Evolutionary conservation across 2,888 invertebrate species (phyloP).

Genomic region (Oscheius sp.): DNA sequence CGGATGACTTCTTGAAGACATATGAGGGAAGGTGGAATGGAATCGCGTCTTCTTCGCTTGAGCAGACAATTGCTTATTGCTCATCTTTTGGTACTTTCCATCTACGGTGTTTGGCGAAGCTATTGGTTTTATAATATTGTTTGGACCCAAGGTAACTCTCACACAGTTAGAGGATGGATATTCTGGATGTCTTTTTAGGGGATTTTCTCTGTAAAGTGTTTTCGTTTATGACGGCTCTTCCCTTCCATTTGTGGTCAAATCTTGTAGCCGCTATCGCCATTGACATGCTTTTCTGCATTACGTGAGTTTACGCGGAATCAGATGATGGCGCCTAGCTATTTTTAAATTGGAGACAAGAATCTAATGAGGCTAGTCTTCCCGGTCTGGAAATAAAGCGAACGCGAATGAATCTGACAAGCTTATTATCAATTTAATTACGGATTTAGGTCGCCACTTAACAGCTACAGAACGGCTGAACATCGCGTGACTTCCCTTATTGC

Average conservation of each 20-base stretch:
- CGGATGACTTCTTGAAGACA: constrained; percentile 35
- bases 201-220: constrained; percentile 59
- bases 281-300: constrained; percentile 65
- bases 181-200: constrained; percentile 38
- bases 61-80: constrained; percentile 62
- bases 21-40: constrained; percentile 54
- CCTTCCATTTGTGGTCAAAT: constrained; percentile 67
- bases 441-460: constrained; percentile 61
- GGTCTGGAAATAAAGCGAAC: neutral
- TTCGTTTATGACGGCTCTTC: constrained; percentile 60
- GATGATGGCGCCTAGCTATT: neutral
- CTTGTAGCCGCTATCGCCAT: constrained; percentile 65
- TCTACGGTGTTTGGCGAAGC: constrained; percentile 64
- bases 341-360: neutral
- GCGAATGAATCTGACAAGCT: too few species aligned
- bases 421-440: too few species aligned
- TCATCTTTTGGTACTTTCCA: constrained; percentile 62
- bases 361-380: neutral
- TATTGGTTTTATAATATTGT: constrained; percentile 63
- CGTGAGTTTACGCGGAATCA: constrained; percentile 37
- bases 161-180: neutral
- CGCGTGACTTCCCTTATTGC: constrained; percentile 55
- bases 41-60: constrained; percentile 57
- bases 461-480: constrained; percentile 55
- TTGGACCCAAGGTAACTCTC: constrained; percentile 56